phyloP scores from a whole-genome alignment of 2,797 vertebrate species.

The Tenualosa ilisha region DNA sequence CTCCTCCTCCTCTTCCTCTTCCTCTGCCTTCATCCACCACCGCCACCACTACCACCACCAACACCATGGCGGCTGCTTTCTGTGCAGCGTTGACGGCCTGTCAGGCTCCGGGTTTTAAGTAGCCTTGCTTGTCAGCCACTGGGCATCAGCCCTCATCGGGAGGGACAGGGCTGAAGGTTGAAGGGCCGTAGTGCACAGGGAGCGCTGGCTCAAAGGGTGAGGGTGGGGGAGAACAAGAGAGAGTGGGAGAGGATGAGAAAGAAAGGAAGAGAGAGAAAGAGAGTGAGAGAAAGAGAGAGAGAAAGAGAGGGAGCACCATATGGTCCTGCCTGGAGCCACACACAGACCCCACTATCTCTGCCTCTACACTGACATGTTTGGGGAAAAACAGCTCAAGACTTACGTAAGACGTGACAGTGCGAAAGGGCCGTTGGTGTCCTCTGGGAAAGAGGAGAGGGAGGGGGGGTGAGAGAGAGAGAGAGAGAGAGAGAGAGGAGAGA shows the following conservation, averaged over 20 bases:
- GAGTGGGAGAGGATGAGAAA: not conserved
- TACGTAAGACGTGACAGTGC: slow-evolving; percentile 49
- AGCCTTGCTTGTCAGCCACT: not conserved
- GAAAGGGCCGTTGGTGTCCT: slow-evolving; percentile 27
- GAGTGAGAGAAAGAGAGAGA: not conserved
- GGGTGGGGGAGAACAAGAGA: not conserved
- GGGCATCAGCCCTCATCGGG: slow-evolving; percentile 1
- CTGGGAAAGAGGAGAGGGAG: not conserved
- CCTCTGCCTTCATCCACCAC: not conserved
- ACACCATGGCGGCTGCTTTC: not conserved
- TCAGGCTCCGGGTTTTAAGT: not conserved
- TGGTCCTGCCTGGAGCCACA: slow-evolving; percentile 47
- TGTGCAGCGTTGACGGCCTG: not conserved
- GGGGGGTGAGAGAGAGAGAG: no score
- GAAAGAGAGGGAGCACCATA: slow-evolving; percentile 39
- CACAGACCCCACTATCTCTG: slow-evolving; percentile 12
- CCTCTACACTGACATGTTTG: slow-evolving; percentile 42
- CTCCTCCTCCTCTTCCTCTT: slow-evolving; percentile 35
- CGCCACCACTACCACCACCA: not conserved
- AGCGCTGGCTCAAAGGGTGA: not conserved
- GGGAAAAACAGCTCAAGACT: slow-evolving; percentile 36
- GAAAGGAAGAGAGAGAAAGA: not conserved
- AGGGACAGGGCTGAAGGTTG: slow-evolving; percentile 14
- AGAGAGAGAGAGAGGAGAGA: not conserved
- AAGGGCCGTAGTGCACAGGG: not conserved